These are phyloP conservation scores for Myiagra hebetior DNA, from an alignment of 2,113 vertebrate species.

Conservation along the genomic window DNA sequence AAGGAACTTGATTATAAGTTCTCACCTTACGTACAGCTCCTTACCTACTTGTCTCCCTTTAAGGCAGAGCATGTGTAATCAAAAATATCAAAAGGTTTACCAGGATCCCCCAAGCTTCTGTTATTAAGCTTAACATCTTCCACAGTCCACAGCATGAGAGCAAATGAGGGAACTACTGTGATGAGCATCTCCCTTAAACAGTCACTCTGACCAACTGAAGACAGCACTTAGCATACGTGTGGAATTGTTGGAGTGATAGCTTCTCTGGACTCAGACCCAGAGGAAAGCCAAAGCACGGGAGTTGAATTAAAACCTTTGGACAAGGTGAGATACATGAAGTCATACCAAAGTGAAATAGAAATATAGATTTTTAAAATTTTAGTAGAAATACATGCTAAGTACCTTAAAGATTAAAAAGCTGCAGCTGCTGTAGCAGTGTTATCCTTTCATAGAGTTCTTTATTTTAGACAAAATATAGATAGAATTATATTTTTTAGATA, in stretches of 20 bases:
- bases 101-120: background rate
- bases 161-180: background rate
- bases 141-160: background rate
- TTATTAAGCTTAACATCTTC: background rate
- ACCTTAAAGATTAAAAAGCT: too few species aligned
- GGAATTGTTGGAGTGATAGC: background rate
- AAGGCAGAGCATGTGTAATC: background rate
- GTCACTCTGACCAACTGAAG: background rate
- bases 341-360: too few species aligned
- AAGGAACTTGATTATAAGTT: background rate
- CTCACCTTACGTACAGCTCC: background rate
- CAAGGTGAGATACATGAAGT: too few species aligned
- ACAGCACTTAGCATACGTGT: background rate
- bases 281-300: too few species aligned
- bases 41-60: background rate
- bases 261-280: too few species aligned
- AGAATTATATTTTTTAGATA: too few species aligned
- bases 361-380: too few species aligned
- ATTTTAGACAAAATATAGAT: too few species aligned
- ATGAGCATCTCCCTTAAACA: background rate
- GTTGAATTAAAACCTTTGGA: too few species aligned
- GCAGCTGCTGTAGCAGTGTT: too few species aligned
- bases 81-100: background rate
- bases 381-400: too few species aligned
- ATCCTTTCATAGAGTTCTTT: too few species aligned